Evolutionary conservation across 2,797 vertebrate genomes (phyloP), one percentile per base, ranked within the genome.

Genomic region (Falco naumanni): DNA sequence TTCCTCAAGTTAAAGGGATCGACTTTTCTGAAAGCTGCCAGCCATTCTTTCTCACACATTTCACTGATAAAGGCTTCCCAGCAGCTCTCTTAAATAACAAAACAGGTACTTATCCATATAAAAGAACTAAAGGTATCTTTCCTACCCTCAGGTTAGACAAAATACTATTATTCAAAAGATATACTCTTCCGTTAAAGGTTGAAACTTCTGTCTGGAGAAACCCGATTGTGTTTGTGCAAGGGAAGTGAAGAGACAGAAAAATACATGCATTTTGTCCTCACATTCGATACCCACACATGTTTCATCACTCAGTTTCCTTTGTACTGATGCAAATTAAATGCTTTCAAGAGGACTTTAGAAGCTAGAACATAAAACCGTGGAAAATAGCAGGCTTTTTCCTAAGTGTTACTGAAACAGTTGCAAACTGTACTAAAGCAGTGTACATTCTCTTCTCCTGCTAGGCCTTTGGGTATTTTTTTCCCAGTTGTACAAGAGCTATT

Each of bases 251-350:
- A 56, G 48, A 50, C 50, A 75, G n/a, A 63, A 81, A 66, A 72
- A 34, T 2, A 4, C 13, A 6, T 4, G 4, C 22, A 9, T 69
- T 53, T 84, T 74, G 61, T 75, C 68, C 39, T 60, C 11, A 1
- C 24, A 24, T 65, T 78, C 2, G 2, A 25, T 53, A 57, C 1
- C 1, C 3, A 5, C 9, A 8, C 10, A 51, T 6, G 1, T 28
- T 45, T 54, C 17, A 20, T 28, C 50, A 41, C 34, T 17, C 47
- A 37, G 25, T 25, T 71, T 61, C 65, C 60, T 41, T 53, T 21
- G 13, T 15, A 64, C 17, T 20, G 61, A 39, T 31, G 25, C 54
- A 69, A 74, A 63, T 20, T 11, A 63, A 79, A 75, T 33, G 61
- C 13, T 80, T 57, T 80, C 34, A 74, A 47, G 63, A 53, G 61